phyloP scores from a whole-genome alignment of 2,797 vertebrate species.

The Rhynchonycteris naso region DNA sequence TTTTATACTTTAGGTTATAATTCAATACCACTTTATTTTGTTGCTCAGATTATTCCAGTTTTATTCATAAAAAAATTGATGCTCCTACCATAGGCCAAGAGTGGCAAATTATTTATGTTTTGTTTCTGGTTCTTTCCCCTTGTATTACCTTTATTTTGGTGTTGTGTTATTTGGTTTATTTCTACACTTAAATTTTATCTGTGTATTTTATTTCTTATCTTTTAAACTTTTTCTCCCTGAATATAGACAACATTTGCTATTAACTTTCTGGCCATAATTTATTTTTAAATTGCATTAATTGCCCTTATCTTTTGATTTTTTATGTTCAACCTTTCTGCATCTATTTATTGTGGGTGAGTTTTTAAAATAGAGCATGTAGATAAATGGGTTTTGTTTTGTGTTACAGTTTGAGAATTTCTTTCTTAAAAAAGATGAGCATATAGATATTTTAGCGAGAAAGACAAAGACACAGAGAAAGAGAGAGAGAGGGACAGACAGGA shows the following conservation, averaged over 20 bases:
- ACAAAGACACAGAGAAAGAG: too few species aligned
- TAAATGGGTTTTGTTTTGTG: background rate
- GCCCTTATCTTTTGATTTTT: background rate
- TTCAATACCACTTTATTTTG: background rate
- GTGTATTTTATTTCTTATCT: background rate
- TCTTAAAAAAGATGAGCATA: background rate
- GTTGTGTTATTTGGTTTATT: background rate
- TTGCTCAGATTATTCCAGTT: background rate
- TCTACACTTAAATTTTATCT: background rate
- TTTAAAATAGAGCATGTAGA: background rate
- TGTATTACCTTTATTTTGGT: background rate
- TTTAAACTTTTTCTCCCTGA: background rate
- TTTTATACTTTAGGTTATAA: background rate
- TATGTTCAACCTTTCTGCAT: background rate
- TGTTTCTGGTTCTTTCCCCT: background rate
- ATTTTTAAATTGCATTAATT: background rate
- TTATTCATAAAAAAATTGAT: background rate
- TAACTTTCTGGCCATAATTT: background rate
- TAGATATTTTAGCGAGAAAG: too few species aligned
- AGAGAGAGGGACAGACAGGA: too few species aligned
- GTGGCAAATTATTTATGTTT: background rate
- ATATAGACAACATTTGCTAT: background rate
- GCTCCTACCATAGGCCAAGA: background rate
- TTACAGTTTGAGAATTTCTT: background rate
- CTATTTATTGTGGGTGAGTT: background rate